Base-by-base conservation (phyloP, 2,888 invertebrate species). In the Ennomos quercinarius region DNA sequence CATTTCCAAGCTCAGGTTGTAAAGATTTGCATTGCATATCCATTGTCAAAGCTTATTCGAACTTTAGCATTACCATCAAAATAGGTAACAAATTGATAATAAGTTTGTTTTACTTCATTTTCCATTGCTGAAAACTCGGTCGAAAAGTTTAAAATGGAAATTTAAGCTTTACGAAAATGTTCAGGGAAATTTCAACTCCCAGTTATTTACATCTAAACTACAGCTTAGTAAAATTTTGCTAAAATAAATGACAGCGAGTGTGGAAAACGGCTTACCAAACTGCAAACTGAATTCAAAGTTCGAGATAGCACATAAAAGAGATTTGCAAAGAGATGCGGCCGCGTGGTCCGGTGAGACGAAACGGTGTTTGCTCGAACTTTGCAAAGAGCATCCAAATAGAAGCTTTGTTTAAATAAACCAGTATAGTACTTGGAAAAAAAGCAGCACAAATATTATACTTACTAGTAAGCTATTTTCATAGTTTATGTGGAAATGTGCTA, bases 301-400 rank as follows among this genome's bases (percentile, higher is more conserved):
- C 58, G 62, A 69, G 70, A 68, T 67, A 57, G 64, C 59, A 66
- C 63, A 67, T 70, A 70, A 70, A 71, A 70, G 65, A 71, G 73
- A 68, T 74, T 75, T 68, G 56, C 53, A 64, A 65, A 52, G 65
- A 61, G 66, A 68, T 65, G 53, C 64, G 59, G 34, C 41, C 53
- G 48, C 52, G 63, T 55, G 57, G 61, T 73, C 66, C 66, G 58
- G 63, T 52, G 58, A 62, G 63, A 54, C 56, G 55, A 58, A 52
- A 55, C 47, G 52, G 55, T 45, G 57, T 66, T 63, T 54, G 45
- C 53, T 64, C 44, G 50, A 70, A 72, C 63, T 74, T 73, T 58
- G 53, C 65, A 56, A 57, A 48, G 44, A 64, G 59, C 57, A 67
- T 67, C 66, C 67, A 73, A 73, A 74, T 70, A 61, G 63, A 68